These are phyloP conservation scores for Tetramorium simillimum DNA, from an alignment of 1,140 invertebrate species.

Conservation along the genomic window DNA sequence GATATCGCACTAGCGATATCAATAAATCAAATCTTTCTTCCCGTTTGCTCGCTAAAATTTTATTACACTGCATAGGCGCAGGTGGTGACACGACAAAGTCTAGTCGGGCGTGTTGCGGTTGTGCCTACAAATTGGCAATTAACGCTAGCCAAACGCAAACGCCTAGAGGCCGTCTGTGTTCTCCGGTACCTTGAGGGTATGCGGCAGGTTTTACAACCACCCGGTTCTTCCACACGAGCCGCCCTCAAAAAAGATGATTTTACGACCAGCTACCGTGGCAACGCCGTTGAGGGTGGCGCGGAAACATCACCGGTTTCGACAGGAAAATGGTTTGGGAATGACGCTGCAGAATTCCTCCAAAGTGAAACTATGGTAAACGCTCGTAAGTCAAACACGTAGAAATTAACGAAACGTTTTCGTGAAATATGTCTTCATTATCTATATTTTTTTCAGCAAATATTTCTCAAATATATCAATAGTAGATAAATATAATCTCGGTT, in stretches of 20 bases:
- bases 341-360: slow-evolving; percentile 35
- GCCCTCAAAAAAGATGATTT: slow-evolving; percentile 52
- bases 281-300: neutral
- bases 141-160: slow-evolving; percentile 64
- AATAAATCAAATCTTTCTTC: neutral
- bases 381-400: slow-evolving; percentile 18
- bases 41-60: slow-evolving; percentile 8
- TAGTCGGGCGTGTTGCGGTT: slow-evolving; percentile 42
- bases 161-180: slow-evolving; percentile 20
- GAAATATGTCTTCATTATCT: slow-evolving; percentile 4
- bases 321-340: slow-evolving; percentile 51
- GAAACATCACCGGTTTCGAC: slow-evolving; percentile 49
- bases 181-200: neutral
- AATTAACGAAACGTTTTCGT: slow-evolving; percentile 35
- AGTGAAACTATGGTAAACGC: neutral
- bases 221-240: slow-evolving; percentile 9
- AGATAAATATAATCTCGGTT: neutral
- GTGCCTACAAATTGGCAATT: slow-evolving; percentile 76
- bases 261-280: slow-evolving; percentile 47
- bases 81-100: slow-evolving; percentile 24
- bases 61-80: slow-evolving; percentile 3
- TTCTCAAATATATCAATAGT: neutral
- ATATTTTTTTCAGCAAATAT: neutral
- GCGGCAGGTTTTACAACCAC: slow-evolving; percentile 21
- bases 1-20: neutral